Evolutionary conservation across 2,797 vertebrate species (phyloP), one percentile per base, ranked within the genome.

Genomic region (Neoniphon sammara): DNA sequence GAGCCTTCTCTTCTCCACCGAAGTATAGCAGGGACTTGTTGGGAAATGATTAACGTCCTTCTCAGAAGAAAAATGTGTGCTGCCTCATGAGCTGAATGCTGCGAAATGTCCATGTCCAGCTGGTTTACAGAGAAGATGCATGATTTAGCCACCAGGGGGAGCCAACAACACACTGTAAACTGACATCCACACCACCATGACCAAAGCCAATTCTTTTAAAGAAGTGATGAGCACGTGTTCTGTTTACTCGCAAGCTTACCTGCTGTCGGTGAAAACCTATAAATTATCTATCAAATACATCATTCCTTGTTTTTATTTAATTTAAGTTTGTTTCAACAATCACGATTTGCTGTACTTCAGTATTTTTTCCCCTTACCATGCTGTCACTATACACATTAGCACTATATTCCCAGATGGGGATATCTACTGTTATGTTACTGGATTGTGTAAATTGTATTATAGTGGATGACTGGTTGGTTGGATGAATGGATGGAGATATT

Each of bases 1-100:
- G 86, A 97, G 97, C 85, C 94, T 97, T 85, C 95, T 97, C 14
- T 97, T 98, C 84, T 97, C 96, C 44, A 96, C 96, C 0, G 96
- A 98, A 91, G 96, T 98, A 88, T 98, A 95, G 92, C 77, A 15
- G 59, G 56, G 53, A 63, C 59, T 54, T 54, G 8, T 61, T 47
- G 1, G 5, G 2, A 39, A 55, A 65, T 3, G 17, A 23, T 52
- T 27, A 59, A 52, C 10, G 25, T 60, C 18, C 61, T 34, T 20
- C 21, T 59, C 27, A 60, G 65, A 74, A 50, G 53, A 57, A 58
- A 58, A 70, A 63, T 18, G 18, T 44, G n/a, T 39, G 67, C 71
- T 71, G 57, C 73, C 70, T 46, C 18, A 56, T 42, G 67, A 68
- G 60, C 7, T 66, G 67, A 64, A 79, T 1, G 70, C 63, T 80